Base-by-base conservation (phyloP, 2,888 invertebrate genomes). In the Amphipoea oculea region DNA sequence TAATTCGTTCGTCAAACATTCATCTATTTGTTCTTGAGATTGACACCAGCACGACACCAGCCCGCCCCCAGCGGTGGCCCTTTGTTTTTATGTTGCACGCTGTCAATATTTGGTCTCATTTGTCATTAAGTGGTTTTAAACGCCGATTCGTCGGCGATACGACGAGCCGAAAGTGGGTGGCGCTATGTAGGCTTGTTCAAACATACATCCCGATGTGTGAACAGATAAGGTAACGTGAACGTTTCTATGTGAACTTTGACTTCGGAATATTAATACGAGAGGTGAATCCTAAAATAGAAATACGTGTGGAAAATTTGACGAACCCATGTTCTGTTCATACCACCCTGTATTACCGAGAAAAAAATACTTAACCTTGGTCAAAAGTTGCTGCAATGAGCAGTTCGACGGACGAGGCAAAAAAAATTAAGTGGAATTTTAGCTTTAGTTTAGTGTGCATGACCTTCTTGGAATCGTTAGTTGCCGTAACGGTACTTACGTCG, bases 81-180 rank as follows among this genome's bases (percentile, higher is more conserved):
- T 96, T 97, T 97, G 96, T 97, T 96, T 96, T 96, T 96, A 94
- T 95, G 92, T 93, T 92, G 89, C 93, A 88, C 82, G 90, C 90
- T 93, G 96, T 96, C 95, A 96, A 96, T 96, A 96, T 96, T 96
- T 96, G 93, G 93, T 92, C 94, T 92, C 94, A 95, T 96, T 96
- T 96, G 96, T 96, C 95, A 94, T 92, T 93, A 94, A 93, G 94
- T 92, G 94, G 93, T 94, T 93, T 92, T 91, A 92, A 94, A 93
- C 88, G 91, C 89, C 91, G 94, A 95, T 95, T 94, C 93, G 95
- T 94, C 89, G 92, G 82, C 86, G 91, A 90, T 87, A 90, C 86
- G 78, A 72, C 62, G 68, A 76, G 70, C 79, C 73, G 42, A 85
- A 92, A 94, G 95, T 94, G 94, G 96, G 95, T 95, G 95, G 95